Percentiles rank a stretch among this genome's conserved stretches.
phyloP scores from a whole-genome alignment of 2,113 vertebrate species.

The Cyprinodon brontotheroides region DNA sequence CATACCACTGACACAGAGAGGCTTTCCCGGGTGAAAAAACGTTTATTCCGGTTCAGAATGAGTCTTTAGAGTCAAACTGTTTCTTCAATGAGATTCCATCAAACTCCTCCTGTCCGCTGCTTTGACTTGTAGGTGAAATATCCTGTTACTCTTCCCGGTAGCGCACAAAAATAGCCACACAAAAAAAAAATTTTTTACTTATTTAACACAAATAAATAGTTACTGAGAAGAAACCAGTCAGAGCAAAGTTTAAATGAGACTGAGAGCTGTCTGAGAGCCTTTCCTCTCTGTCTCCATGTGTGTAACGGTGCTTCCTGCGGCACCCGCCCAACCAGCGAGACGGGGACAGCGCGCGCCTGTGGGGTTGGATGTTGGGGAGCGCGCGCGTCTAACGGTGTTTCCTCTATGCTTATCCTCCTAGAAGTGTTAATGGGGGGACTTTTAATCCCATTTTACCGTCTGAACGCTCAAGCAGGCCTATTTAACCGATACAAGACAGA shows the following conservation, averaged over 20 bases:
- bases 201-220: neutral
- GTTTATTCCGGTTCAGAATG: conserved; percentile 31
- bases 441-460: neutral
- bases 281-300: conserved; percentile 14
- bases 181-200: neutral
- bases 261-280: conserved; percentile 30
- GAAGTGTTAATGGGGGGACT: neutral
- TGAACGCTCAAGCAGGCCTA: neutral
- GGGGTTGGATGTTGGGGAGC: neutral
- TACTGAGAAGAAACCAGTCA: neutral
- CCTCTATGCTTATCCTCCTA: conserved; percentile 34
- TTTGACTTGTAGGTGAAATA: conserved; percentile 6
- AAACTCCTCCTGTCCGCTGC: neutral
- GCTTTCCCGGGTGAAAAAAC: conserved; percentile 20
- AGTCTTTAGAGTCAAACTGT: neutral
- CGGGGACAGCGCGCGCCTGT: neutral
- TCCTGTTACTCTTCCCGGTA: conserved; percentile 54
- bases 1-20: conserved; percentile 31
- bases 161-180: neutral
- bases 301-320: conserved; percentile 40
- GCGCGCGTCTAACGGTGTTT: conserved; percentile 27
- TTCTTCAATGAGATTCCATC: neutral
- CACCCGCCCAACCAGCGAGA: neutral
- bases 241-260: conserved; percentile 24
- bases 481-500: neutral